Evolutionary conservation across 2,113 vertebrate species (phyloP), one percentile per base, ranked within the genome.

Genomic region (Chaenocephalus aceratus): DNA sequence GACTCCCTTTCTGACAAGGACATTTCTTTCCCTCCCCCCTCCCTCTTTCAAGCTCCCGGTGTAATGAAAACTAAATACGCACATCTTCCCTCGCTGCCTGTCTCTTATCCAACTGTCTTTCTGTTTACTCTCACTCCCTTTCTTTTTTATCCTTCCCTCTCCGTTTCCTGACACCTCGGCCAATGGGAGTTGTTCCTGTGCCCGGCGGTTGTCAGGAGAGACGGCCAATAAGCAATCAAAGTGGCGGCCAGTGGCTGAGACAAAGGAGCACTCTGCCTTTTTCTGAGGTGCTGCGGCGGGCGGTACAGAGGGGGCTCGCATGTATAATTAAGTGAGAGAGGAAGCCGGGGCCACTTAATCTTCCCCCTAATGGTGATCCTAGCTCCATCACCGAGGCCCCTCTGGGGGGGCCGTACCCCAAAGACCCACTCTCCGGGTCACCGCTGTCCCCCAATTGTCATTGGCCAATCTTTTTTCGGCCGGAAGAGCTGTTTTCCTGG

Each of bases 51-150:
- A 96, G 95, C 94, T 94, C 90, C 93, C 91, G 85, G 91, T 94
- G 96, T 96, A 97, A 97, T 94, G 96, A 97, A 97, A 98, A 97
- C 96, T 97, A 98, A 98, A 97, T 96, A 97, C 95, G 94, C 95
- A 96, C 95, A 92, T 96, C 95, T 96, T 89, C 89, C 85, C 78
- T 75, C 23, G 81, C 90, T 90, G 88, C 92, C 93, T 85, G 65
- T 89, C 77, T 89, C 84, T 91, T 79, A 86, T 90, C 83, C 88
- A 85, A 89, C 88, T 88, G 82, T 83, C 69, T 84, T 80, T 75
- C 69, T 81, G 67, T 84, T 77, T 74, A 41, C 75, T 77, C 85
- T 82, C 80, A 49, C 73, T 75, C 72, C 61, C 59, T 58, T 49
- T 63, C 61, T n/a, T 90, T 87, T 89, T 87, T 84, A 82, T 88